Evolutionary conservation across 2,113 vertebrate species (phyloP), one percentile per base, ranked within the genome.

Genomic region (Syngnathoides biaculeatus): DNA sequence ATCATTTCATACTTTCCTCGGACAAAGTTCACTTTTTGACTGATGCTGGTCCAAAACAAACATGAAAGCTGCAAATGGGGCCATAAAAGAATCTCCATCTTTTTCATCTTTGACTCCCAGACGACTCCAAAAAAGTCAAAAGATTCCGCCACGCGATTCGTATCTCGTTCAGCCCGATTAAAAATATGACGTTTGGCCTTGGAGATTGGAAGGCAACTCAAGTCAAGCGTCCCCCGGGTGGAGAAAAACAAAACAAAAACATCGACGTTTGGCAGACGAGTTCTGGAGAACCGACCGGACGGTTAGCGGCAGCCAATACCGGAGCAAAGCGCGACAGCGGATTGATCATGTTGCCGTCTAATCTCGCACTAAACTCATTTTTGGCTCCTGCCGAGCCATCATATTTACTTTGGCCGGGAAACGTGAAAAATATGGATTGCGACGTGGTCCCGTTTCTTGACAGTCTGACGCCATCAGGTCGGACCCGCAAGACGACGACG

Each of bases 21-120:
- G 26, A 35, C 26, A 15, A 30, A 57, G 13, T 13, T 56, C 4
- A 24, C 11, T 8, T 56, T 14, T 56, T 57, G 55, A 8, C 26
- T 30, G 7, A 57, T 57, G 13, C 17, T 57, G 55, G 55, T 19
- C 22, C 14, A 2, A 35, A 30, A 9, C 55, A 52, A 52, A 57
- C 14, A 57, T 81, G 56, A 85, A 78, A 79, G 66, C 12, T 64
- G 74, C 70, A 75, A 85, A 72, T 89, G 85, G 64, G 70, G 75
- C 11, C 73, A 86, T 88, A 81, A 88, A 90, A 88, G 77, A 71
- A 69, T 72, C 75, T 55, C 76, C 67, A 47, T n/a, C 17, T 35
- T 39, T 61, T 75, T 72, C 62, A 65, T 52, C 11, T 13, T 14
- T 1, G 15, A 55, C 69, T 77, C 57, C 57, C 66, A 67, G 61